A percentile compares a stretch with the other conserved stretches of the same genome.
Conservation (phyloP, 2,888 invertebrate species). For the Tethea ocularis region DNA sequence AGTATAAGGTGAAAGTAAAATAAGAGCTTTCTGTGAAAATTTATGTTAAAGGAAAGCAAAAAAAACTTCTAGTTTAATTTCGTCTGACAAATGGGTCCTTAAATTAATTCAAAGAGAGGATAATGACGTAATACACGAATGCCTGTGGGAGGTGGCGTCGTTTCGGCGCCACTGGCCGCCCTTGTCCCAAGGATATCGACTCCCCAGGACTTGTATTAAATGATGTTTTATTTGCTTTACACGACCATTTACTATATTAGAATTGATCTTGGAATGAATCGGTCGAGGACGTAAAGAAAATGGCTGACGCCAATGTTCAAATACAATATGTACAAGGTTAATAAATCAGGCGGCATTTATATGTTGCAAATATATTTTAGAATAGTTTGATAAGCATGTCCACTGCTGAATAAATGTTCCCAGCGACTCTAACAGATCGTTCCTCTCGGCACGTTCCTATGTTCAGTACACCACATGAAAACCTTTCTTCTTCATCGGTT, state of each 20-base stretch:
- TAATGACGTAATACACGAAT: not conserved
- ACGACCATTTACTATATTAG: slow-evolving; percentile 27
- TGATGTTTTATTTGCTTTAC: slow-evolving; percentile 31
- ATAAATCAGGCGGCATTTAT: too few species aligned
- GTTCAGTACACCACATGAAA: too few species aligned
- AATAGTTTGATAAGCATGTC: too few species aligned
- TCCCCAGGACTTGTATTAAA: slow-evolving; percentile 28
- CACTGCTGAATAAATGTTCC: too few species aligned
- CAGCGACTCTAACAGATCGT: too few species aligned
- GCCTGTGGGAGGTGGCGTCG: slow-evolving; percentile 15
- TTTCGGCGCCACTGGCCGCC: slow-evolving; percentile 18
- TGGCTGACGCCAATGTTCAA: not conserved
- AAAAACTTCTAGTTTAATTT: not conserved
- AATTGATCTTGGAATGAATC: slow-evolving; percentile 27
- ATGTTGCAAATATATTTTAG: too few species aligned
- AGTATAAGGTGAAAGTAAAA: not conserved
- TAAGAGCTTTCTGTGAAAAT: not conserved
- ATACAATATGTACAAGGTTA: not conserved
- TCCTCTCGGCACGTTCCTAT: too few species aligned
- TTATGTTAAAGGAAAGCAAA: not conserved
- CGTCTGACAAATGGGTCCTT: slow-evolving; percentile 11
- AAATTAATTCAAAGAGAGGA: slow-evolving; percentile 12
- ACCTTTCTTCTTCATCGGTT: too few species aligned
- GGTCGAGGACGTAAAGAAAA: slow-evolving; percentile 15
- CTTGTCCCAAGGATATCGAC: slow-evolving; percentile 15